Evolutionary conservation across 2,888 invertebrate species (phyloP).

Genomic region (Diarsia mendica): DNA sequence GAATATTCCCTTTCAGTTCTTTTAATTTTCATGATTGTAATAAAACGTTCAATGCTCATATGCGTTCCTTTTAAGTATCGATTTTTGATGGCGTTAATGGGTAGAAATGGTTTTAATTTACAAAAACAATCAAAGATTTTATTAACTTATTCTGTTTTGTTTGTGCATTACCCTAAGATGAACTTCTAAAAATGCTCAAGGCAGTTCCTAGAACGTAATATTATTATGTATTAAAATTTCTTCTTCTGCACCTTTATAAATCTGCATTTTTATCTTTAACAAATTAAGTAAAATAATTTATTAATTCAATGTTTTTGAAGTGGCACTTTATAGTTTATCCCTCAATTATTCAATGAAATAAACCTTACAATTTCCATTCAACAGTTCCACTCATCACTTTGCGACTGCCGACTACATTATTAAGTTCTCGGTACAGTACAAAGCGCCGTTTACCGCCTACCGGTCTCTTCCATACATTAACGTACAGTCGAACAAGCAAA

Average conservation of each 20-base stretch:
- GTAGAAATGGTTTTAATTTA: neutral
- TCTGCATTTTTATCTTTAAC: too few relatives aligned
- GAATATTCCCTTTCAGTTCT: neutral
- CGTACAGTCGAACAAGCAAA: too few relatives aligned
- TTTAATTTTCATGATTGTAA: neutral
- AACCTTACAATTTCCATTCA: slow-evolving; percentile 1
- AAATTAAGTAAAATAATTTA: too few relatives aligned
- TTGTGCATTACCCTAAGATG: neutral
- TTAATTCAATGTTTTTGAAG: too few relatives aligned
- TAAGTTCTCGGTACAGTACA: slow-evolving; percentile 20
- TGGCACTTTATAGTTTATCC: too few relatives aligned
- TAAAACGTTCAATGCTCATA: neutral
- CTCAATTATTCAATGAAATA: neutral
- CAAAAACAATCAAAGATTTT: neutral
- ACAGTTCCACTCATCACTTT: slow-evolving; percentile 13
- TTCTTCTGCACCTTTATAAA: too few relatives aligned
- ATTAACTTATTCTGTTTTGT: neutral
- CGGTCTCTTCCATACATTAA: slow-evolving; percentile 27
- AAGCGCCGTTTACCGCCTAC: slow-evolving; percentile 29
- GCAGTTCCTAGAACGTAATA: neutral
- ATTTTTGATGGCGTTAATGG: neutral
- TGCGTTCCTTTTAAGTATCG: neutral
- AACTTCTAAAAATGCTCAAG: neutral
- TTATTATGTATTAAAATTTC: neutral
- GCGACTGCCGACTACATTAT: slow-evolving; percentile 5